Evolutionary conservation across 2,113 vertebrate genomes (phyloP).

Genomic region (Channa maculata): DNA sequence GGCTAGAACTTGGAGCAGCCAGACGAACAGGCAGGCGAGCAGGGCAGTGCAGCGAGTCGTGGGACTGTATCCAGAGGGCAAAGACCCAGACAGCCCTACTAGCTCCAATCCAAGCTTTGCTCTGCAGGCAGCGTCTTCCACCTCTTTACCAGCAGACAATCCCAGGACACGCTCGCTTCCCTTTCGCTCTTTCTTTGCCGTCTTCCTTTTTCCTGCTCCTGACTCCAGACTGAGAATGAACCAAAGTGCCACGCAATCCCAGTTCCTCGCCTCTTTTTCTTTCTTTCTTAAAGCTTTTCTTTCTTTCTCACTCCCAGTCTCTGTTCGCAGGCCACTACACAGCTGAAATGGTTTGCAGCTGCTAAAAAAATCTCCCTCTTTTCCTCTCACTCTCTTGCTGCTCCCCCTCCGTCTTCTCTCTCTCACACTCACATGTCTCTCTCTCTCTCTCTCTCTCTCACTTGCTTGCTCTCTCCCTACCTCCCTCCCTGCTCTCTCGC

Average conservation of each 20-base stretch:
- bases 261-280: slow-evolving; percentile 59
- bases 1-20: slow-evolving; percentile 67
- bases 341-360: slow-evolving; percentile 89
- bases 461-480: slow-evolving; percentile 27
- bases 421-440: slow-evolving; percentile 50
- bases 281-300: slow-evolving; percentile 38
- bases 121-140: slow-evolving; percentile 61
- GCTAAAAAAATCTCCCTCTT: slow-evolving; percentile 88
- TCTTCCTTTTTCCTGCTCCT: slow-evolving; percentile 33
- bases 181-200: slow-evolving; percentile 24
- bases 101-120: slow-evolving; percentile 65
- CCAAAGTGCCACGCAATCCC: slow-evolving; percentile 76
- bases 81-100: slow-evolving; percentile 79
- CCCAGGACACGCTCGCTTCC: slow-evolving; percentile 69
- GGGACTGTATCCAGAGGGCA: slow-evolving; percentile 83
- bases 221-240: slow-evolving; percentile 53
- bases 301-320: slow-evolving; percentile 60
- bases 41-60: slow-evolving; percentile 66
- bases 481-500: slow-evolving; percentile 57
- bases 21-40: slow-evolving; percentile 48
- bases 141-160: slow-evolving; percentile 65
- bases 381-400: slow-evolving; percentile 70
- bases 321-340: slow-evolving; percentile 81
- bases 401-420: slow-evolving; percentile 55
- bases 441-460: slow-evolving; percentile 53